Evolutionary conservation across 2,113 vertebrate genomes (phyloP), one percentile per base, ranked within the genome.

Genomic region (Fulmarus glacialis): DNA sequence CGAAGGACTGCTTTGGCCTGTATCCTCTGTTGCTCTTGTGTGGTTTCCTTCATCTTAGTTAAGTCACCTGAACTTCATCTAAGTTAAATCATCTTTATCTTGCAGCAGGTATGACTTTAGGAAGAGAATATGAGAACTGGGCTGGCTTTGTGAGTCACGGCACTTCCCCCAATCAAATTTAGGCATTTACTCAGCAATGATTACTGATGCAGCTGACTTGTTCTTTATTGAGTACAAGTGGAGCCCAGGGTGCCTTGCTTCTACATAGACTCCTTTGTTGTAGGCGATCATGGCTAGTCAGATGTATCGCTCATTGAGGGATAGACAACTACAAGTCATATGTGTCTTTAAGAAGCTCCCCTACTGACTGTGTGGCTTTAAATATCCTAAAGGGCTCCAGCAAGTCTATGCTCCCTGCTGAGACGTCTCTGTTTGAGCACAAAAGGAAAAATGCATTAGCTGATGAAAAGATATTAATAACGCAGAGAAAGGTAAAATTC

Each of bases 391-490:
- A 70, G 68, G 26, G 6, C n/a, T 93, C 43, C 78, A 80, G 58
- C 24, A 90, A 86, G n/a, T 72, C 55, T 72, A 1, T 77, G 48
- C 42, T 93, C 15, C 77, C 95, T 52, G 47, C 84, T 80, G 95
- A 91, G 87, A 34, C 10, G 45, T 78, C 60, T 52, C 59, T 66
- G 30, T 73, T 85, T 74, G 73, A 95, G n/a, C 59, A 86, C 71
- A 89, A 72, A 89, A 59, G 73, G 55, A 84, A 85, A 83, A 80
- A 83, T 24, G 19, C 30, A 48, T 85, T 63, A 91, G 71, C 60
- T 82, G 81, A 87, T 64, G 45, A 66, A 68, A 82, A 48, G 38
- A 82, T 74, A 93, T 96, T 91, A 95, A 97, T 90, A 96, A 91
- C 29, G 36, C 63, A 93, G 68, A 68, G 40, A 79, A 67, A 92